Base-by-base conservation (phyloP, 1,140 invertebrate species). In the Macrosteles quadrilineatus region DNA sequence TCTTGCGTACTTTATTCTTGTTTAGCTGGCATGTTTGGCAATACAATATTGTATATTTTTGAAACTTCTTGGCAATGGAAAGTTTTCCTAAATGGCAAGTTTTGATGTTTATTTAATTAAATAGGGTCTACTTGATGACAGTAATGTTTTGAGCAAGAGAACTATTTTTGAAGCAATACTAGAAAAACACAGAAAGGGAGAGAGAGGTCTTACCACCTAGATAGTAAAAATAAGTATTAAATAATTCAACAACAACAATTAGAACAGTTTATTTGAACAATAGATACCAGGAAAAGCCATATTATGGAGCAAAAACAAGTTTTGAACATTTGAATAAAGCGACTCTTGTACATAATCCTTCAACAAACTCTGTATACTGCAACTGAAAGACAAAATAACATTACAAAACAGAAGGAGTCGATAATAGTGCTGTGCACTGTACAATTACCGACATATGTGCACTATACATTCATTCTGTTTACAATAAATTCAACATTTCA, bases 241-340 rank as follows among this genome's bases (percentile, higher is more conserved):
- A 59, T 30, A 59, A 59, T 27, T 59, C 55, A 59, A 59, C 55
- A 29, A 14, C 55, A 59, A 59, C 55, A 59, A 59, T 27, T 59
- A 50, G 55, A 59, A 59, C 55, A 59, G 23, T 59, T 59, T 59
- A 59, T 59, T 59, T 59, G 47, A 59, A 59, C 55, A 59, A 14
- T 59, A 50, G 4, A 50, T 30, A 59, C 55, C 55, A 59, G 55
- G 25, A 27, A 53, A 59, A 59, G 55, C 55, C 55, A 59, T 4
- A 25, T 29, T 59, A 14, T 30, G 23, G 27, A 59, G 21, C 23
- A 59, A 17, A 50, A 50, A 50, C 14, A 50, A 50, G 3, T 3
- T 50, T 50, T 50, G 2, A 19, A 4, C 47, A 50, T 50, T 50
- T 19, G n/a, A 19, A 17, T 50, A 3, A 50, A 50, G n/a, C 47